Evolutionary conservation across 2,113 vertebrate species (phyloP).

Genomic region (Raphicerus campestris): DNA sequence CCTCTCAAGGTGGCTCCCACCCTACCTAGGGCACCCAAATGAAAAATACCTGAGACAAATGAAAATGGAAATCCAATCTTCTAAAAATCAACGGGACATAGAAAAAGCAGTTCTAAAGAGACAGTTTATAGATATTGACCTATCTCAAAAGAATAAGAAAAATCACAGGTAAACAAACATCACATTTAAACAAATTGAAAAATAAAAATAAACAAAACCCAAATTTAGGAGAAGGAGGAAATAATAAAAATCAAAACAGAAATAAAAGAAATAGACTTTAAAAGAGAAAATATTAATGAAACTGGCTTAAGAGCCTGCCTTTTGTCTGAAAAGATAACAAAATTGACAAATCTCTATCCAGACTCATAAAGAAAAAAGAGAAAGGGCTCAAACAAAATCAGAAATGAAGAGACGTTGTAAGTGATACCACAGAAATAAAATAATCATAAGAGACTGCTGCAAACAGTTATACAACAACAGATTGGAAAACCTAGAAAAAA

Average conservation of each 20-base stretch:
- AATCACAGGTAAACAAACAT: neutral
- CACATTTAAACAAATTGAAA: neutral
- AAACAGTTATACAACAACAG: neutral
- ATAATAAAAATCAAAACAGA: neutral
- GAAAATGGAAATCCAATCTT: neutral
- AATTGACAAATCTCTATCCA: neutral
- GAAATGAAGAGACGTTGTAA: neutral
- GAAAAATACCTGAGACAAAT: neutral
- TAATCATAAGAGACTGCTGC: neutral
- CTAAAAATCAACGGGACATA: neutral
- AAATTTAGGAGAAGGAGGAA: neutral
- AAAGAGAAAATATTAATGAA: neutral
- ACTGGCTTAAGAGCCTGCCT: neutral
- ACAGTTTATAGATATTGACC: neutral
- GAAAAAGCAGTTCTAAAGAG: neutral
- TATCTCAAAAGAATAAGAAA: neutral
- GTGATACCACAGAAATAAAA: neutral
- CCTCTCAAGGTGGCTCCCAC: neutral
- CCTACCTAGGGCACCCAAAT: neutral
- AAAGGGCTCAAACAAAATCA: neutral
- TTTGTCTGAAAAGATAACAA: neutral
- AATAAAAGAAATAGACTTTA: neutral
- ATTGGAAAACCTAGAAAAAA: neutral
- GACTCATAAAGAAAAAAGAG: neutral
- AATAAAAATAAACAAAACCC: neutral